phyloP scores from a whole-genome alignment of 2,797 vertebrate species.

The Aldrovandia affinis region DNA sequence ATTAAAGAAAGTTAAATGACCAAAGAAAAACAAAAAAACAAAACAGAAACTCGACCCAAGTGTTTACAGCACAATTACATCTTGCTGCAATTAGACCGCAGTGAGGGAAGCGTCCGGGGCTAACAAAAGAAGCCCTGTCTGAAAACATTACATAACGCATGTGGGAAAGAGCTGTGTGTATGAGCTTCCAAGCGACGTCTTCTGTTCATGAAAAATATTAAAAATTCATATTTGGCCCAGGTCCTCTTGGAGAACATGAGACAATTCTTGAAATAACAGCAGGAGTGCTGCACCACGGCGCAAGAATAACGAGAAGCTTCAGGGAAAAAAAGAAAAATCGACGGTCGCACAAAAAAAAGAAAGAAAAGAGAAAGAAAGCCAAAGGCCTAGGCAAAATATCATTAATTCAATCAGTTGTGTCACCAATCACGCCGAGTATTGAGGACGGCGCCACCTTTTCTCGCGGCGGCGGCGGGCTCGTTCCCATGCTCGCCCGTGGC shows the following conservation, averaged over 20 bases:
- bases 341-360: too few relatives aligned
- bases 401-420: slow-evolving; percentile 1
- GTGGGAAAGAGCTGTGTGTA: slow-evolving; percentile 42
- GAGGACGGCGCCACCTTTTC: not conserved
- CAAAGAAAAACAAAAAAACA: not conserved
- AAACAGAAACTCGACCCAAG: slow-evolving; percentile 3
- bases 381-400: not conserved
- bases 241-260: slow-evolving; percentile 40
- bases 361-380: too few relatives aligned
- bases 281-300: not conserved
- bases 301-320: not conserved
- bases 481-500: not conserved
- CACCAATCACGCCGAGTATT: not conserved
- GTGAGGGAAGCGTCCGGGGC: slow-evolving; percentile 28
- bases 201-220: slow-evolving; percentile 30
- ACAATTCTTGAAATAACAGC: slow-evolving; percentile 24
- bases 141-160: slow-evolving; percentile 48
- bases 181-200: slow-evolving; percentile 40
- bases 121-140: slow-evolving; percentile 51
- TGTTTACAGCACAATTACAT: slow-evolving; percentile 37
- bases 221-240: slow-evolving; percentile 47
- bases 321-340: not conserved
- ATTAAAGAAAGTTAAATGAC: not conserved
- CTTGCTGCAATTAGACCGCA: slow-evolving; percentile 41
- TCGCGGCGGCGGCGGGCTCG: not conserved